Base-by-base conservation (phyloP, 2,888 invertebrate species). In the Drosophila algonquin region DNA sequence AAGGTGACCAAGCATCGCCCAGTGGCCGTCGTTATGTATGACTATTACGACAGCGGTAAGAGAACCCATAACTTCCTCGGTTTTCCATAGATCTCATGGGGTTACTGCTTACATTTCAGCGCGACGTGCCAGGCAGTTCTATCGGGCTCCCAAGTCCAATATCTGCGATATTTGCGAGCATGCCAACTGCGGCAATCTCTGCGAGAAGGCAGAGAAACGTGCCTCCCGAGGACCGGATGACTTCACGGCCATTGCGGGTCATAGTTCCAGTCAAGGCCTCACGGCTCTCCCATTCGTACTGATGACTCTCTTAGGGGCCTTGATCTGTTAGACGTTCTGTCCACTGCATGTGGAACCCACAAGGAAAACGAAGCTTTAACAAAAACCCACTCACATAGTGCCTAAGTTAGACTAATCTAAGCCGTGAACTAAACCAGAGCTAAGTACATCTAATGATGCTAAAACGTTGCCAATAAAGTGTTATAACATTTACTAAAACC, bases 21-120 rank as follows among this genome's bases (percentile, higher is more conserved):
- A 18, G 97, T 96, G 48, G 95, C 96, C 82, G 97, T 98, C 72
- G 94, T 96, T 54, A 95, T 98, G 76, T 96, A 95, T 77, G 98
- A 99, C 91, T 97, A 98, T 87, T 98, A 98, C 88, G 98, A 99
- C 91, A 97, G 96, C 84, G 96, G 98, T 97, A 91, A 94, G 95
- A 94, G 5, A 5, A 1, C 8, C 40, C 2, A 2, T 5, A 12
- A 8, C 8, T 6, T 30, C 9, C 2, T 24, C 21, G 10, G 3
- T 16, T 21, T 6, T 14, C 32, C 10, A 12, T 1, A 12, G 8
- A 45, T 6, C 1, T 45, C 7, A n/a, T n/a, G 4, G 18, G 0
- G 14, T 3, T 12, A 32, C 32, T 30, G 9, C 27, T 12, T 8
- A 1, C 10, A 24, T 3, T 16, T 14, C 89, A 96, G 97, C 96